Conservation (phyloP, 2,888 invertebrate genomes). For the Syrista parreyssii region DNA sequence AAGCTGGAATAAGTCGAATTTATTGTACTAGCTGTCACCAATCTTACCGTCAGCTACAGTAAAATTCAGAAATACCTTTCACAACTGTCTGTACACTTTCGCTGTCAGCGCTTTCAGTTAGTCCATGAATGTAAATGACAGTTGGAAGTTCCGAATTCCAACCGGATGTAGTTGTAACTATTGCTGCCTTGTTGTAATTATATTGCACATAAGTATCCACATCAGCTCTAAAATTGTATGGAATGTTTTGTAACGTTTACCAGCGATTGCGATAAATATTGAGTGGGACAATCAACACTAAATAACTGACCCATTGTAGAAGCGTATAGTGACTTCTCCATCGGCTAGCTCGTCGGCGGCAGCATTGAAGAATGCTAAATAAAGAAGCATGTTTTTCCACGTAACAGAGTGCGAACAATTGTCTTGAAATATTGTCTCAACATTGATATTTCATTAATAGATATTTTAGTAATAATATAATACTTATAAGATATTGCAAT, state of each 20-base stretch:
- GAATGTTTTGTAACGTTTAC: background rate
- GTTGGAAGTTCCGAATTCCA: background rate
- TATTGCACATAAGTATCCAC: background rate
- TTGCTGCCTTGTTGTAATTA: background rate
- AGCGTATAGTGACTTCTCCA: background rate
- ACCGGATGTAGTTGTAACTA: background rate
- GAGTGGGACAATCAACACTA: background rate
- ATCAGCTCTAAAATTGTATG: background rate
- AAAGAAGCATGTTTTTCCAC: background rate
- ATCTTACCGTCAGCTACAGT: background rate
- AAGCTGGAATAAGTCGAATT: background rate
- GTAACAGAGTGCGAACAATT: background rate
- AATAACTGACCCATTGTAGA: background rate
- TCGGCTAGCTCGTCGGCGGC: background rate
- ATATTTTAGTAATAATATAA: background rate
- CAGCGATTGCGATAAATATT: background rate
- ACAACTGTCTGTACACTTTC: background rate
- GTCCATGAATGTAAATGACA: background rate
- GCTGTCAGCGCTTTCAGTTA: background rate
- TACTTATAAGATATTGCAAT: background rate
- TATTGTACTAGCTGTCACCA: background rate
- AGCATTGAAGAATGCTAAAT: background rate
- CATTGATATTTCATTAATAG: background rate
- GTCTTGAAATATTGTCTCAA: background rate
- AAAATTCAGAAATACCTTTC: background rate